These are phyloP conservation scores for Aspidiotus rigidus DNA, from an alignment of 2,888 invertebrate species.

Conservation along the genomic window DNA sequence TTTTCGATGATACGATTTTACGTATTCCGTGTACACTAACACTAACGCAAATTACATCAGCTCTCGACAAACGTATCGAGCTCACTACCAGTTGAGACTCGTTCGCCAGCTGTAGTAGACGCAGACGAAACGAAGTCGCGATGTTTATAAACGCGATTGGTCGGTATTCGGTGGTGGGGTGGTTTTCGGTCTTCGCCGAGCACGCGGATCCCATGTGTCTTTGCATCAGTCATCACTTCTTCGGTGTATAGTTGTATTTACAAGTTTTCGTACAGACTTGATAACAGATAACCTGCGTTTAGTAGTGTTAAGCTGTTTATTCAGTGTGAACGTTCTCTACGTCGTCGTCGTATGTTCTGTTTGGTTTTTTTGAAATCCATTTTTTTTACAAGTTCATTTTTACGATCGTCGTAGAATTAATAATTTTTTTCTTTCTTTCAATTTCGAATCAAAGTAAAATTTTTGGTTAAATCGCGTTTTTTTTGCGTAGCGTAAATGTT, in stretches of 20 bases:
- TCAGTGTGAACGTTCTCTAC: slow-evolving; percentile 25
- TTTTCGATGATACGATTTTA: too few relatives aligned
- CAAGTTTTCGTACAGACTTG: slow-evolving; percentile 20
- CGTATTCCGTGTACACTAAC: too few relatives aligned
- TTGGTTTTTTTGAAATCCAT: background rate
- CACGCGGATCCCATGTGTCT: slow-evolving; percentile 29
- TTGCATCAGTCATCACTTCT: slow-evolving; percentile 31
- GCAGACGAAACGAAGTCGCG: background rate
- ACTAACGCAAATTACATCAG: background rate
- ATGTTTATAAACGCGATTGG: slow-evolving; percentile 6
- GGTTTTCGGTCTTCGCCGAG: slow-evolving; percentile 11
- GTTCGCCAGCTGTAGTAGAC: background rate
- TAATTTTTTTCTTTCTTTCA: background rate
- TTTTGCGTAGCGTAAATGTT: background rate
- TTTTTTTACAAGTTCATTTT: background rate
- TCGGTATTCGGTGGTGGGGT: slow-evolving; percentile 16
- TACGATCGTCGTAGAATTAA: slow-evolving; percentile 20
- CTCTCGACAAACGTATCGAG: background rate
- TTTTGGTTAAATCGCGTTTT: slow-evolving; percentile 3
- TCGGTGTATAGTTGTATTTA: slow-evolving; percentile 18
- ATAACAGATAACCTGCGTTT: slow-evolving; percentile 32
- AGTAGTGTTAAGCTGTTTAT: slow-evolving; percentile 33
- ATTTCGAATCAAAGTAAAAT: background rate
- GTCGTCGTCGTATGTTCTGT: slow-evolving; percentile 7
- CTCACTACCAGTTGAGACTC: slow-evolving; percentile 2